Evolutionary conservation across 2,888 invertebrate species (phyloP), one percentile per base, ranked within the genome.

Genomic region (Oscheius onirici): DNA sequence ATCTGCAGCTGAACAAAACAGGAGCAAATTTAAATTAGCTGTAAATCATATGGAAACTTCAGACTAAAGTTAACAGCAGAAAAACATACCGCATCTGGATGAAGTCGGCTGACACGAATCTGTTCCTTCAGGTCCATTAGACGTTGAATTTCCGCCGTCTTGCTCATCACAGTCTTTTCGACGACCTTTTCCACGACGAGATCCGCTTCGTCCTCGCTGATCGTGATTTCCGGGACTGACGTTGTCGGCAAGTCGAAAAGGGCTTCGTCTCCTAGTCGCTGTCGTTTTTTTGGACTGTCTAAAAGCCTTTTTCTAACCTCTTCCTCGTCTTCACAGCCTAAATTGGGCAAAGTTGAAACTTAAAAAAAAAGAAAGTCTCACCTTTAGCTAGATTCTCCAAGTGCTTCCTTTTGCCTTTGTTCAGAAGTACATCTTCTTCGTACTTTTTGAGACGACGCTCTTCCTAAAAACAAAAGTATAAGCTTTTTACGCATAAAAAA

Each of bases 341-440:
- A 34, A 44, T n/a, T 26, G 2, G n/a, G 2, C 2, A 49, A 15
- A 69, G 46, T 24, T 60, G n/a, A 58, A 43, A 8, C 5, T 58
- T 34, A 3, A 26, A 24, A 44, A 52, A 28, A 67, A 61, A n/a
- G n/a, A 13, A n/a, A 24, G 15, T 54, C 49, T 60, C 20, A 73
- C 75, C 70, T 44, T 51, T 60, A 11, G 73, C 75, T 34, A 75
- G 40, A 11, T 75, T 52, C 2, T 75, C 72, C 10, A 83, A 55
- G 11, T 72, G 67, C 13, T 65, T 72, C 57, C 70, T 77, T 41
- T 77, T 76, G 1, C 69, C 71, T 26, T 75, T 70, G 20, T 46
- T 75, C 13, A 81, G 26, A 1, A 65, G 54, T 17, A 84, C n/a
- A 17, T 84, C 80, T 13, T 82, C 79, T 17, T 78, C 69, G 46